Evolutionary conservation across 2,888 invertebrate species (phyloP), one percentile per base, ranked within the genome.

Genomic region (Nemotelus pantherinus): DNA sequence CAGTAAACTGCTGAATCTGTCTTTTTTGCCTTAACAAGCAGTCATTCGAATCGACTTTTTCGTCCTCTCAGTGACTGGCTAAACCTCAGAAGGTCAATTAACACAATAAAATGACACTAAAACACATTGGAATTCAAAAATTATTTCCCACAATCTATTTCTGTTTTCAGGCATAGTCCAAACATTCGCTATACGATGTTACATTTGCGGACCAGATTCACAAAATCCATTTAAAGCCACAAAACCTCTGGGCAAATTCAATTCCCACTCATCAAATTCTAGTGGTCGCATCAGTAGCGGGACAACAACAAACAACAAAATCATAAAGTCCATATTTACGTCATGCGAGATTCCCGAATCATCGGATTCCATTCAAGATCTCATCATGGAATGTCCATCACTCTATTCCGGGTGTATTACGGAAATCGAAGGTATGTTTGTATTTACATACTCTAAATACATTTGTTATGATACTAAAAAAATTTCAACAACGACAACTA

Each of bases 391-490:
- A 78, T 81, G 81, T 77, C 80, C 81, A 45, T n/a, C 43, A 25
- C 44, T 48, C 9, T 81, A 79, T 71, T 39, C 63, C 64, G 80
- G 81, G 55, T 81, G 81, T 74, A 78, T 81, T 53, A 79, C 79
- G 48, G 79, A 80, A 78, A 79, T 78, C 57, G 78, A 78, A 77
- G 79, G 81, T 80, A 80, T 76, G 64, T 74, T 53, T 7, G 58
- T 25, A 39, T 50, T 25, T 44, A 63, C 39, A 4, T 43, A 63
- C 41, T n/a, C 64, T 9, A 45, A 9, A 70, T 6, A 45, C n/a
- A 10, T 65, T 25, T 25, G 25, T 25, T 25, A 25, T 25, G 25
- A 25, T 25, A 25, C 25, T 25, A 25, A 7, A 65, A 44, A 65
- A 65, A 65, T 65, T 9, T 3, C 10, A 43, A 45, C 4, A 65